A percentile compares a stretch with the other conserved stretches of the same genome.
Evolutionary conservation across 2,888 invertebrate species (phyloP).

Genomic region (Scaeva pyrastri): DNA sequence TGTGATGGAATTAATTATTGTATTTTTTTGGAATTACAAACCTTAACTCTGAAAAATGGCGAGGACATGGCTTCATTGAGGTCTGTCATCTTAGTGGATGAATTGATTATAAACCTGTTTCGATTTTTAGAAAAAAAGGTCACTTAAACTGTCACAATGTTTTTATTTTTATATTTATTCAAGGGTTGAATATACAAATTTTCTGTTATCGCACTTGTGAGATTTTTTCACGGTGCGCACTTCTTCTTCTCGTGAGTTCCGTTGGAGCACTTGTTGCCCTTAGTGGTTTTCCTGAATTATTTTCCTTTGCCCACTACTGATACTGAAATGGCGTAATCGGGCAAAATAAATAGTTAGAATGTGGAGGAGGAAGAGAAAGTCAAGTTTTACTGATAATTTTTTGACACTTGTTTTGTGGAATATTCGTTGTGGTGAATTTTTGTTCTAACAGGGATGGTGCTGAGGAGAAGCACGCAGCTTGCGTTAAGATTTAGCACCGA

Average conservation of each 20-base stretch:
- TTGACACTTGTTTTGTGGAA: background rate
- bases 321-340: conserved; percentile 66
- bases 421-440: conserved; percentile 32
- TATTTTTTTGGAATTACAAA: conserved; percentile 56
- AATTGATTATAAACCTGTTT: background rate
- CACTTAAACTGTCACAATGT: background rate
- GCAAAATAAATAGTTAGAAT: conserved; percentile 46
- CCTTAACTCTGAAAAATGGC: conserved; percentile 83
- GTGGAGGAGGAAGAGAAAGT: background rate
- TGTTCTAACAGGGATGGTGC: background rate
- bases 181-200: conserved; percentile 9
- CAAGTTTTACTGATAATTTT: conserved; percentile 1
- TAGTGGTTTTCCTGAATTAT: conserved; percentile 72
- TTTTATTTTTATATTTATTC: background rate
- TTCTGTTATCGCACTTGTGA: conserved; percentile 9
- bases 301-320: conserved; percentile 22
- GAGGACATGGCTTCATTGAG: conserved; percentile 82
- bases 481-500: too few species aligned
- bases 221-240: background rate
- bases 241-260: conserved; percentile 36
- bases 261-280: conserved; percentile 75
- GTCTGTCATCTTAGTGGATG: conserved; percentile 81
- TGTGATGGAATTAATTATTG: conserved; percentile 1
- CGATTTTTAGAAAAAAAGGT: background rate
- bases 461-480: background rate